Evolutionary conservation across 2,888 invertebrate genomes (phyloP).

Genomic region (Mesorhabditis sp.): DNA sequence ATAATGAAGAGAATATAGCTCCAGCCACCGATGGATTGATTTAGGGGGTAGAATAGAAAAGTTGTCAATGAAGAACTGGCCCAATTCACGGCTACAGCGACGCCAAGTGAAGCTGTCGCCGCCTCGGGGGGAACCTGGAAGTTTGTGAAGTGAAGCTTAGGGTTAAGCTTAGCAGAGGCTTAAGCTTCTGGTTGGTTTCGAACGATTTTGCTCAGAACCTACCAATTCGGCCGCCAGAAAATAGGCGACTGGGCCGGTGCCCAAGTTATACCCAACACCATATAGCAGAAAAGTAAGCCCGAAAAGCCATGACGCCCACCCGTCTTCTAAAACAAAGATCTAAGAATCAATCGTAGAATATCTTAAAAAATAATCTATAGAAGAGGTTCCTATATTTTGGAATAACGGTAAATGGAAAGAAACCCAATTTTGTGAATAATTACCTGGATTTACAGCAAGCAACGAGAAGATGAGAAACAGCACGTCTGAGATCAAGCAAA

Average conservation of each 20-base stretch:
- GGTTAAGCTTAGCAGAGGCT: background rate
- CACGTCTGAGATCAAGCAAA: conserved; percentile 42
- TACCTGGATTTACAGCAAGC: conserved; percentile 25
- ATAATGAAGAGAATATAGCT: conserved; percentile 49
- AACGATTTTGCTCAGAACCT: background rate
- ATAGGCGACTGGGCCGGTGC: conserved; percentile 49
- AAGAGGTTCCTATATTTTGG: conserved; percentile 6
- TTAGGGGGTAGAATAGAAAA: conserved; percentile 45
- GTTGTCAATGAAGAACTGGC: conserved; percentile 42
- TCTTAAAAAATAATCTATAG: conserved; percentile 10
- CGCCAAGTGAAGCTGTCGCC: conserved; percentile 28
- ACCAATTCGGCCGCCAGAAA: conserved; percentile 51
- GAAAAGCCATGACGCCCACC: conserved; percentile 47
- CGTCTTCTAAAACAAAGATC: conserved; percentile 14
- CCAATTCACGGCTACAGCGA: conserved; percentile 50
- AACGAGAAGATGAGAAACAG: conserved; percentile 42
- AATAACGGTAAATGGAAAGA: background rate
- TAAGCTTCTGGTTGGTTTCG: background rate
- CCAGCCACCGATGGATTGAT: conserved; percentile 45
- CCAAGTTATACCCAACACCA: conserved; percentile 51
- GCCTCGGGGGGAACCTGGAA: conserved; percentile 24
- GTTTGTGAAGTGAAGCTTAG: background rate
- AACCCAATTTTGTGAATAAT: background rate
- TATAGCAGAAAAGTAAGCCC: conserved; percentile 44
- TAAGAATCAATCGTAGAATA: background rate